Evolutionary conservation across 2,113 vertebrate genomes (phyloP), one percentile per base, ranked within the genome.

Genomic region (Sylvietta virens): DNA sequence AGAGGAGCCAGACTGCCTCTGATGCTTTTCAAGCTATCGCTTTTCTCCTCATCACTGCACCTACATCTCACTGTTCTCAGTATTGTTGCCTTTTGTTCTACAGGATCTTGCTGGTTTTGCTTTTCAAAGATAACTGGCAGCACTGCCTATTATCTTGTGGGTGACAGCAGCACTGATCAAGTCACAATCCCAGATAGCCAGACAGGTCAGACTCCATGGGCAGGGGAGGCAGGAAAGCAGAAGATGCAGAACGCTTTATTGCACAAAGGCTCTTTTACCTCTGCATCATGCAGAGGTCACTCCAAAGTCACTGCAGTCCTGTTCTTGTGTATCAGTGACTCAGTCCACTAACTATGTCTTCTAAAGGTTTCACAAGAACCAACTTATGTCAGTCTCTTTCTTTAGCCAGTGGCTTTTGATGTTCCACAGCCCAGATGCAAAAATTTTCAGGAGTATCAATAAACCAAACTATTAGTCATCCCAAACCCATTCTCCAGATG

Each of bases 111-210:
- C 66, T 87, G 69, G 80, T 84, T 91, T 87, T 89, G 62, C 77
- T 93, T 85, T 82, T 80, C 65, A 83, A 67, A 95, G 95, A 90
- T 87, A 90, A 85, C 81, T 84, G 90, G 57, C 88, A 93, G 64
- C 58, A 67, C 40, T 61, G 61, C 57, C 88, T 76, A 12, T 84
- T 83, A 82, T 85, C 70, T 77, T 1, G 1, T 33, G 58, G 40
- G 13, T 57, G 53, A 76, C 53, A 86, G 57, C 28, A 84, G 58
- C 7, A 6, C 37, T 94, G 77, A 71, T 20, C 80, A 61, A 80
- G 72, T 65, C 66, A 56, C 86, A 78, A 17, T 54, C 79, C 77
- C 12, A 24, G 81, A 50, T 1, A 93, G 50, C 60, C 57, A 93
- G 74, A 58, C 74, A 71, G 79, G 69, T 86, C 86, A 84, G 60